Conservation (phyloP, 2,797 vertebrate species). For the Pseudomugil gertrudae region DNA sequence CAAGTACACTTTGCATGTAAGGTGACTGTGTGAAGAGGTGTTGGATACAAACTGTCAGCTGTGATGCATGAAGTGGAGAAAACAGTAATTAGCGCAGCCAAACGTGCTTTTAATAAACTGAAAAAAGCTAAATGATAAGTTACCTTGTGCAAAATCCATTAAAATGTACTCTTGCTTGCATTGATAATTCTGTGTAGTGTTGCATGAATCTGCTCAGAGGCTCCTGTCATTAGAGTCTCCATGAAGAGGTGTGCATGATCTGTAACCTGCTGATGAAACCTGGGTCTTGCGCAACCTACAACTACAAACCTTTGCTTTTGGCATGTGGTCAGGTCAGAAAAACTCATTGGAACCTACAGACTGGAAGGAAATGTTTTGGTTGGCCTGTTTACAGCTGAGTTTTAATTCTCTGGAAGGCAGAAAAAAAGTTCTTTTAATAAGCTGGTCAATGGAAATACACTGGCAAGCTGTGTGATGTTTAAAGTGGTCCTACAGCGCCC, state of each 20-base stretch:
- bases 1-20: conserved; percentile 23
- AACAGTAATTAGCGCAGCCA: background rate
- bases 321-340: conserved; percentile 23
- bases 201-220: background rate
- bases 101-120: background rate
- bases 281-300: conserved; percentile 27
- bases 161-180: too few species aligned
- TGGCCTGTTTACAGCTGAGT: conserved; percentile 3
- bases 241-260: background rate
- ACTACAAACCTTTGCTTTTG: conserved; percentile 25
- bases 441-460: conserved; percentile 45
- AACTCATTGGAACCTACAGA: conserved; percentile 36
- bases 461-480: conserved; percentile 46
- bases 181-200: too few species aligned
- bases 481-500: conserved; percentile 35
- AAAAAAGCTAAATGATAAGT: too few species aligned
- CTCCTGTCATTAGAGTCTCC: background rate
- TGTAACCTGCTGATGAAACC: conserved; percentile 28
- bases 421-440: conserved; percentile 39
- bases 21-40: conserved; percentile 34
- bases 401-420: conserved; percentile 37
- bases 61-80: conserved; percentile 5
- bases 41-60: conserved; percentile 3
- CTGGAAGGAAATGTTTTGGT: conserved; percentile 45
- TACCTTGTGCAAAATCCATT: too few species aligned